Evolutionary conservation across 2,888 invertebrate genomes (phyloP).

Genomic region (Caenorhabditis doughertyi): DNA sequence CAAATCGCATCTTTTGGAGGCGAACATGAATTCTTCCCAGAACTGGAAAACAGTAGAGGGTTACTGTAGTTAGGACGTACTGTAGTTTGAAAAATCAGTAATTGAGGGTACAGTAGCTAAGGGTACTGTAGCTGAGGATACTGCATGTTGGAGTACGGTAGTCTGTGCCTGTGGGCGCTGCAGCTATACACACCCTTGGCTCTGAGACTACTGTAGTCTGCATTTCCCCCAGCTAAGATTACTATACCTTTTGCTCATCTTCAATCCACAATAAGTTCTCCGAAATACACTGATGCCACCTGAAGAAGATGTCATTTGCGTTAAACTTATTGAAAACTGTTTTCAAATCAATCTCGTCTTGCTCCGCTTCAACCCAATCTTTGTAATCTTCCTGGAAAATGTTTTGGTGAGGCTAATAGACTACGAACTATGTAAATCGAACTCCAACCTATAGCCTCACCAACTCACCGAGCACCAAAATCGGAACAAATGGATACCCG

Average conservation of each 20-base stretch:
- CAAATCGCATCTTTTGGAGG: conserved; percentile 19
- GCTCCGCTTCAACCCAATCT: conserved; percentile 22
- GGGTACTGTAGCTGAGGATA: not conserved
- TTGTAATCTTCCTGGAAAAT: conserved; percentile 21
- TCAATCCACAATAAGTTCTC: conserved; percentile 8
- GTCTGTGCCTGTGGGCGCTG: too few species aligned
- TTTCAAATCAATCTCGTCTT: conserved; percentile 21
- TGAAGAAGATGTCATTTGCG: not conserved
- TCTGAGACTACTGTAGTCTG: not conserved
- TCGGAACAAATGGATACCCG: not conserved
- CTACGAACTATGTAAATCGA: too few species aligned
- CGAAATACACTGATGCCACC: conserved; percentile 12
- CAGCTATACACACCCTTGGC: too few species aligned
- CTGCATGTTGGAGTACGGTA: not conserved
- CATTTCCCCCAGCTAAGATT: too few species aligned
- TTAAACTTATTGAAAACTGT: conserved; percentile 1
- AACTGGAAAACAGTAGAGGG: conserved; percentile 19
- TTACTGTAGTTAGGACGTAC: too few species aligned
- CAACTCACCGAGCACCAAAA: conserved; percentile 14
- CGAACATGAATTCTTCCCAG: conserved; percentile 11
- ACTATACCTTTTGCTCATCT: not conserved
- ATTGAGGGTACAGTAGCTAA: too few species aligned
- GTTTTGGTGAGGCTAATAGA: too few species aligned
- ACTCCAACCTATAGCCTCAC: too few species aligned
- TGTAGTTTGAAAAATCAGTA: too few species aligned